phyloP scores from a whole-genome alignment of 2,113 vertebrate genomes.

The Micronycteris hirsuta region DNA sequence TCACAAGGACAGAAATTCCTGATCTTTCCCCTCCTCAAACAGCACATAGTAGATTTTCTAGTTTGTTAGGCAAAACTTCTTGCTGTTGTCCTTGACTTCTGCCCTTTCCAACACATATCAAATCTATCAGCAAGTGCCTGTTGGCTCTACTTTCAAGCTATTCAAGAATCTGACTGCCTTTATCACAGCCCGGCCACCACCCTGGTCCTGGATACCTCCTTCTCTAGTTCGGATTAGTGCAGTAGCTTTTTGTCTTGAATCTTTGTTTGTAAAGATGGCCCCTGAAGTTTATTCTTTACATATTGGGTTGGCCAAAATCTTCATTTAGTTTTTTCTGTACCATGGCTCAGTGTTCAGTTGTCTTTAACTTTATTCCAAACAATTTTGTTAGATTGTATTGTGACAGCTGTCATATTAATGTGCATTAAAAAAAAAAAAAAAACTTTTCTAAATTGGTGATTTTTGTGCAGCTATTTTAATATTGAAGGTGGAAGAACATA shows the following conservation, averaged over 20 bases:
- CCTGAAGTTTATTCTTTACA: not conserved
- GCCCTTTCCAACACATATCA: not conserved
- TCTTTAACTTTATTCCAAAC: too few species aligned
- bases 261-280: not conserved
- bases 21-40: not conserved
- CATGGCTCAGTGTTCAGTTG: too few species aligned
- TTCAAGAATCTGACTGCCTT: not conserved
- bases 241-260: not conserved
- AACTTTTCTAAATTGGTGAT: too few species aligned
- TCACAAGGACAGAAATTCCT: not conserved
- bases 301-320: too few species aligned
- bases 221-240: not conserved
- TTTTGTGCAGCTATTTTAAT: too few species aligned
- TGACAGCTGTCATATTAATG: too few species aligned
- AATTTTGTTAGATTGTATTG: too few species aligned
- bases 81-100: not conserved
- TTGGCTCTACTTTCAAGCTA: not conserved
- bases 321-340: too few species aligned
- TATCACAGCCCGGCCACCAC: not conserved
- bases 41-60: not conserved
- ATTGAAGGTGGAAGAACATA: too few species aligned
- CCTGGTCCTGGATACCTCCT: not conserved
- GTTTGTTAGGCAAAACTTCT: not conserved
- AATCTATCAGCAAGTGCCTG: not conserved
- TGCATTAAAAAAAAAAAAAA: too few species aligned